phyloP scores from a whole-genome alignment of 2,888 invertebrate species.

The Choreutis nemorana region DNA sequence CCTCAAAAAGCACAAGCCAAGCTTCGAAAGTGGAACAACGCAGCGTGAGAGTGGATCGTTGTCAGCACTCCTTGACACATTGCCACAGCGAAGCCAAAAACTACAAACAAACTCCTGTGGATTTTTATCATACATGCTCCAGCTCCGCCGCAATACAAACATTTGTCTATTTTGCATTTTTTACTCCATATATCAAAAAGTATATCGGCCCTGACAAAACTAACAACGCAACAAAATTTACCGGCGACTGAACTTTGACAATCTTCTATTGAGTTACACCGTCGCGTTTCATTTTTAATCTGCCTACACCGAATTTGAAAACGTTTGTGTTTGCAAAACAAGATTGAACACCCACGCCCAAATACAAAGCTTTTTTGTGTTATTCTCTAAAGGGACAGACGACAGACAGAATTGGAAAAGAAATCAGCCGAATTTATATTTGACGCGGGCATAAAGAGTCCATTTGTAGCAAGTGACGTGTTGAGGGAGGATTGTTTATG shows the following conservation, averaged over 20 bases:
- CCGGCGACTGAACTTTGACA: no score
- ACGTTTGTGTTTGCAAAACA: constrained; percentile 10
- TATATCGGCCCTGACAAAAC: constrained; percentile 30
- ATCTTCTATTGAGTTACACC: no score
- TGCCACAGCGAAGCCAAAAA: constrained; percentile 21
- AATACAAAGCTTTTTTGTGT: no score
- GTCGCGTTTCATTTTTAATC: no score
- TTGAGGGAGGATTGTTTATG: constrained; percentile 41
- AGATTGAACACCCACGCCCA: no score
- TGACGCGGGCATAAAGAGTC: constrained; percentile 37
- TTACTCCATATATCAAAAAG: constrained; percentile 9
- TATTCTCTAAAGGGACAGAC: no score
- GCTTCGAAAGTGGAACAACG: constrained; percentile 17
- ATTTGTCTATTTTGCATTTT: constrained; percentile 36
- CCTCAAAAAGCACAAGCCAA: neutral
- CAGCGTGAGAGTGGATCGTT: constrained; percentile 18
- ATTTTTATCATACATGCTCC: constrained; percentile 31
- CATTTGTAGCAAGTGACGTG: constrained; percentile 43
- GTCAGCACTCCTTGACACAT: constrained; percentile 36
- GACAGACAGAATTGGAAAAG: constrained; percentile 10
- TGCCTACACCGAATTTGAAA: no score
- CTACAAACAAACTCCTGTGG: constrained; percentile 24
- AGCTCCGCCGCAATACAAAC: constrained; percentile 26
- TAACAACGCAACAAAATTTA: constrained; percentile 32
- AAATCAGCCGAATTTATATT: constrained; percentile 29